phyloP scores from a whole-genome alignment of 2,113 vertebrate genomes.

The Chaetodon auriga region DNA sequence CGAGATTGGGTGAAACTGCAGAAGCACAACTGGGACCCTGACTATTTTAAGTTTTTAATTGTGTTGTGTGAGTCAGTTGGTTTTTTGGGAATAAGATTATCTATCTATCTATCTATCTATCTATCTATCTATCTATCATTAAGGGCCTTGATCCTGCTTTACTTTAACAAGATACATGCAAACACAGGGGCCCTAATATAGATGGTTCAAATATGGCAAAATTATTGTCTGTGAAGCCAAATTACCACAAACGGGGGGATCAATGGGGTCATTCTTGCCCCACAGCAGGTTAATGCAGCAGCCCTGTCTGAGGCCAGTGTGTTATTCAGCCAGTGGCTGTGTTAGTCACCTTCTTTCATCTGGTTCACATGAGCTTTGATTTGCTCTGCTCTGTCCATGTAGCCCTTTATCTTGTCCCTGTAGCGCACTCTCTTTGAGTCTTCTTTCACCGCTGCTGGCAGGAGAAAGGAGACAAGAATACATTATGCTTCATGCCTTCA shows the following conservation, averaged over 20 bases:
- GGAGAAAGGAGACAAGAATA: neutral
- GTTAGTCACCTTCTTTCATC: slow-evolving; percentile 90
- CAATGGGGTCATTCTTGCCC: neutral
- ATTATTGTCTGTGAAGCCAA: neutral
- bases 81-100: neutral
- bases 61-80: neutral
- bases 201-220: neutral
- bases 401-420: slow-evolving; percentile 90
- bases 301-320: neutral
- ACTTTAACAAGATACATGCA: neutral
- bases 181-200: neutral
- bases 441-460: slow-evolving; percentile 88
- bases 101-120: no score
- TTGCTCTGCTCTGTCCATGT: slow-evolving; percentile 95
- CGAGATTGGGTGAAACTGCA: neutral
- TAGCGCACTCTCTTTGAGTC: slow-evolving; percentile 88
- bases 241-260: neutral
- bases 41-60: neutral
- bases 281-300: neutral
- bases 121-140: no score
- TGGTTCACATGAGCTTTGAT: slow-evolving; percentile 93
- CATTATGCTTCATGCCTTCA: no score
- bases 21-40: neutral
- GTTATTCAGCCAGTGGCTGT: neutral
- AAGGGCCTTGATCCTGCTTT: neutral